Evolutionary conservation across 2,797 vertebrate species (phyloP).

Genomic region (Micropoecilia bifurca): DNA sequence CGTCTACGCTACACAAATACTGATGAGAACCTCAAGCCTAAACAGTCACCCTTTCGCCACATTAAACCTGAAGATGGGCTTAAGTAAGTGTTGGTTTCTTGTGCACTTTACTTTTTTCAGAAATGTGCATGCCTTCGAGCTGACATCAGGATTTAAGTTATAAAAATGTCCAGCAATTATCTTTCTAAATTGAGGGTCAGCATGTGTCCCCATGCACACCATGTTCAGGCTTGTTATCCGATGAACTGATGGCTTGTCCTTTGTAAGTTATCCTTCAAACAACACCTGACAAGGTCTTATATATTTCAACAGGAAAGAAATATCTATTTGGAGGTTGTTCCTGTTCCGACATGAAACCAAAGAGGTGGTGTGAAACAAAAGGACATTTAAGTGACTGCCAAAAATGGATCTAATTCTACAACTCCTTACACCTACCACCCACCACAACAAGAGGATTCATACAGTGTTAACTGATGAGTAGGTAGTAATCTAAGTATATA

Average conservation of each 20-base stretch:
- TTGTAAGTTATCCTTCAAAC: conserved; percentile 61
- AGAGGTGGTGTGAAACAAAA: conserved; percentile 62
- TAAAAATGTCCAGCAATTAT: conserved; percentile 25
- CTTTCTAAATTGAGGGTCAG: conserved; percentile 32
- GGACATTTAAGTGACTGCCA: conserved; percentile 47
- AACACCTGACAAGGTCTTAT: conserved; percentile 59
- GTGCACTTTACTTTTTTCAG: neutral
- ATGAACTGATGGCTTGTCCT: conserved; percentile 48
- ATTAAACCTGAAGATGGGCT: neutral
- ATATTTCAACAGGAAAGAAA: conserved; percentile 50
- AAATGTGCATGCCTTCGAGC: neutral
- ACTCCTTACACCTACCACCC: conserved; percentile 45
- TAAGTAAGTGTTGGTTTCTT: neutral
- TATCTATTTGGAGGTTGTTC: conserved; percentile 32
- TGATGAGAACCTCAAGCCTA: neutral
- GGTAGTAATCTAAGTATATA: conserved; percentile 38
- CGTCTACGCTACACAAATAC: neutral
- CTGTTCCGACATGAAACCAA: conserved; percentile 29
- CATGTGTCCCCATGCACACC: conserved; percentile 24
- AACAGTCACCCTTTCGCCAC: neutral
- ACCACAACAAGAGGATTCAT: conserved; percentile 49
- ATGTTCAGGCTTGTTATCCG: conserved; percentile 56
- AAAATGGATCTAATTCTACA: conserved; percentile 52
- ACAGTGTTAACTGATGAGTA: conserved; percentile 50
- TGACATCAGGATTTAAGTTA: neutral